Evolutionary conservation across 2,888 invertebrate species (phyloP).

Genomic region (Trichogramma evanescens): DNA sequence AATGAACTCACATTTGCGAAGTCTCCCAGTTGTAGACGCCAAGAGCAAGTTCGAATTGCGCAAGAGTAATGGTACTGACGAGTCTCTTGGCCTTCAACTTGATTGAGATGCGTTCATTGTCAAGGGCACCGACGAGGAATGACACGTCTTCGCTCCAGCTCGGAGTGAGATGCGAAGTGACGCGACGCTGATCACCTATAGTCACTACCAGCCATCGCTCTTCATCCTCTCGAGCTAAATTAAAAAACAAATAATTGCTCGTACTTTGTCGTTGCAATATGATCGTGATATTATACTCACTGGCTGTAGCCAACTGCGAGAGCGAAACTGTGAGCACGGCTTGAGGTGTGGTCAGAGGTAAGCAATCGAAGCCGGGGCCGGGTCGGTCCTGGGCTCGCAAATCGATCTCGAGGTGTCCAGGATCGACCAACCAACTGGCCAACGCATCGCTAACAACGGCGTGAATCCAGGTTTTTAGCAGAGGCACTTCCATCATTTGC

Average conservation of each 20-base stretch:
- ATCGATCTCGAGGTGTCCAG: conserved; percentile 43
- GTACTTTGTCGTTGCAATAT: neutral
- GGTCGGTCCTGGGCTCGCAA: conserved; percentile 39
- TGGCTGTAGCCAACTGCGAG: conserved; percentile 31
- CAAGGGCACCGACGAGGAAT: conserved; percentile 48
- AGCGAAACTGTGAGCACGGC: conserved; percentile 49
- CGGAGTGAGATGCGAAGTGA: conserved; percentile 42
- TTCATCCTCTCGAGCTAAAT: conserved; percentile 41
- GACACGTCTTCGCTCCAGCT: conserved; percentile 50
- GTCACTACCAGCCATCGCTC: conserved; percentile 47
- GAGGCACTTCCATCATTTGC: conserved; percentile 52
- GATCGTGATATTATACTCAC: neutral
- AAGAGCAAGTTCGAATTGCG: conserved; percentile 47
- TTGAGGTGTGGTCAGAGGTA: conserved; percentile 29
- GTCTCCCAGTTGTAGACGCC: conserved; percentile 48
- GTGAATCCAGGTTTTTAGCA: conserved; percentile 52
- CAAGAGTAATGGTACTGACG: conserved; percentile 49
- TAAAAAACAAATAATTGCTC: neutral
- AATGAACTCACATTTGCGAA: conserved; percentile 42
- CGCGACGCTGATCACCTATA: conserved; percentile 46
- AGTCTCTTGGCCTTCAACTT: conserved; percentile 51
- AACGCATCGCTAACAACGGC: conserved; percentile 51
- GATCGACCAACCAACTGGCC: conserved; percentile 47
- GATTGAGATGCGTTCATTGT: conserved; percentile 46
- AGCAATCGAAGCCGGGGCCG: conserved; percentile 37